Evolutionary conservation across 2,888 invertebrate species (phyloP), one percentile per base, ranked within the genome.

Genomic region (Dolichomitus sp.): DNA sequence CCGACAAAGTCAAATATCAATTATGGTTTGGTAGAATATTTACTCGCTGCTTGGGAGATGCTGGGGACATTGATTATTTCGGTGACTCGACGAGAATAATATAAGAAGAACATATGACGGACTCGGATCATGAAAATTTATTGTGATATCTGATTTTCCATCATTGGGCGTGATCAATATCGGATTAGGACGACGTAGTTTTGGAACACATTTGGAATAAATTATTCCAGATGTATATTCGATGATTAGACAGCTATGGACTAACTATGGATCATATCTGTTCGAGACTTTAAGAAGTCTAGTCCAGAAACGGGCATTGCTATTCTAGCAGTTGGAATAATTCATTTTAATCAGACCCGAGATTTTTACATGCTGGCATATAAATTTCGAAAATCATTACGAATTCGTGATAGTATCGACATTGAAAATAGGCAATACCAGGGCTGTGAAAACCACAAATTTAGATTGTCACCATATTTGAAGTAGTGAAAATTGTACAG

Each of bases 1-100:
- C 45, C 19, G n/a, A 12, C 70, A 48, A 57, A 66, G 66, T 54
- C 57, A 72, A 72, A 66, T 48, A 72, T 54, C 65, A 78, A 72
- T 72, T 66, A 66, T 65, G 27, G 19, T 45, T 27, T 0, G 27
- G 17, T 11, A 65, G 9, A 23, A 17, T 33, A 6, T 9, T 12
- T 30, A n/a, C 27, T 65, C 74, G n/a, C 45, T 45, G 40, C 7
- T 65, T 14, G n/a, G 27, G n/a, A n/a, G 33, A 57, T 14, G 40
- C 27, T 52, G 27, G 27, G 12, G 12, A 9, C 17, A 52, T 65
- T 17, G 40, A 12, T 19, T 12, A 40, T 50, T 42, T 40, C 17
- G 37, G 27, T 33, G 40, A 37, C 17, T 66, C 40, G n/a, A 12
- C 14, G 57, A 52, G 27, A 33, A 59, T 30, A 52, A 4, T 50